These are phyloP conservation scores for Diphyllodes magnificus DNA, from an alignment of 2,113 vertebrate genomes.

Conservation along the genomic window DNA sequence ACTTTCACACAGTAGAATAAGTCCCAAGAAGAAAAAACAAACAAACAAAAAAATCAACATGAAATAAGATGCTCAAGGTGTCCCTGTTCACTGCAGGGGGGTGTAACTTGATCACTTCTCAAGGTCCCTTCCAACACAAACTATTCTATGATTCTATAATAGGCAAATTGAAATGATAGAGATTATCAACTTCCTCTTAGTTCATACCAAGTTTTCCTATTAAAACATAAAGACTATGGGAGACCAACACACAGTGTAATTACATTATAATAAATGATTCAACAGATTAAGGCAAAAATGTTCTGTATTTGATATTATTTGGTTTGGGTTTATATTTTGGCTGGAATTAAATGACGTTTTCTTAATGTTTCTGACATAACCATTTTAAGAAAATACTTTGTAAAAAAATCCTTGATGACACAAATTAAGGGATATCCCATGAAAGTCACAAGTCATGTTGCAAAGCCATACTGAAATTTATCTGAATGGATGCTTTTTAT, in stretches of 20 bases:
- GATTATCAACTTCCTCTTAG: neutral
- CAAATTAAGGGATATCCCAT: neutral
- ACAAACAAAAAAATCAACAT: neutral
- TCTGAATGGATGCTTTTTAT: neutral
- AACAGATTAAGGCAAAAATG: neutral
- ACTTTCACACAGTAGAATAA: neutral
- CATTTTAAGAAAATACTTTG: neutral
- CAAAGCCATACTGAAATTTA: neutral
- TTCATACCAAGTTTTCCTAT: neutral
- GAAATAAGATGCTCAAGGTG: neutral
- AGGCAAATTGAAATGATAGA: neutral
- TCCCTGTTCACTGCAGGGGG: neutral
- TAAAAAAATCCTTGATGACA: neutral
- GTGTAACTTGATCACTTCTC: neutral
- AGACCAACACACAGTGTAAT: neutral
- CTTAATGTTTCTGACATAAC: neutral
- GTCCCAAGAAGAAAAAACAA: neutral
- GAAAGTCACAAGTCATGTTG: neutral
- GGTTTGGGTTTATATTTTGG: neutral
- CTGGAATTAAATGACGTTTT: neutral
- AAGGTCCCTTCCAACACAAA: neutral
- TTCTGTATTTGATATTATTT: neutral
- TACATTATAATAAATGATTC: neutral
- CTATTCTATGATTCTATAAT: neutral
- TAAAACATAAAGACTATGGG: neutral